Base-by-base conservation (phyloP, 2,888 invertebrate genomes). In the Arenicola marina region DNA sequence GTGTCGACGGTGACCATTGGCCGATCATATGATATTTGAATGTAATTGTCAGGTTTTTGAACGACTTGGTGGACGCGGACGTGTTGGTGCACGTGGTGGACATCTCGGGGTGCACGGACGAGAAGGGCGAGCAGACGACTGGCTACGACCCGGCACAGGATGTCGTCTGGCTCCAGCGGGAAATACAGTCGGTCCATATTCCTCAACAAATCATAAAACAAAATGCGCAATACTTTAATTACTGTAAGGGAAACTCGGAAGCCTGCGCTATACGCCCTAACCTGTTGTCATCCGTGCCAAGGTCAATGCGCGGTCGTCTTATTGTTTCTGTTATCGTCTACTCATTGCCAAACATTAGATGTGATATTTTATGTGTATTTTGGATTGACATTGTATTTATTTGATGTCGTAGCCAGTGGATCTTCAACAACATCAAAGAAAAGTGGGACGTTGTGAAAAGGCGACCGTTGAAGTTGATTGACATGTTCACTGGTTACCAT, bases 401-500 rank as follows among this genome's bases (percentile, higher is more conserved):
- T n/a, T n/a, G n/a, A n/a, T n/a, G n/a, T n/a, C 63, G 28, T 61
- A 75, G 75, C 51, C 73, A 69, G 45, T 75, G 75, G 75, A 73
- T 75, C 34, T 73, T 71, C 60, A 70, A 70, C 56, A 75, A 75
- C 61, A 62, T 75, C 2, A 68, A 65, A 65, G 68, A 59, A 45
- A 75, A 72, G 61, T 74, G 74, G 75, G 72, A 73, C 48, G 65
- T 56, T 33, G 69, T 75, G 15, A 55, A 62, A 7, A 68, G 66
- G 34, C 62, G 66, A 51, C 74, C 75, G 24, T 51, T 53, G 18
- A 73, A 72, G 51, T 55, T 75, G 60, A 59, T 75, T 24, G 74
- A 74, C 62, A 74, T 75, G 75, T 75, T 75, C 61, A 74, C 75
- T 46, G 74, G 75, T 48, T 74, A 75, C 69, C 75, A 73, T 68